Percentiles rank a stretch among this genome's conserved stretches.
Conservation (phyloP, 2,888 invertebrate genomes). For the Cistogaster globosa region DNA sequence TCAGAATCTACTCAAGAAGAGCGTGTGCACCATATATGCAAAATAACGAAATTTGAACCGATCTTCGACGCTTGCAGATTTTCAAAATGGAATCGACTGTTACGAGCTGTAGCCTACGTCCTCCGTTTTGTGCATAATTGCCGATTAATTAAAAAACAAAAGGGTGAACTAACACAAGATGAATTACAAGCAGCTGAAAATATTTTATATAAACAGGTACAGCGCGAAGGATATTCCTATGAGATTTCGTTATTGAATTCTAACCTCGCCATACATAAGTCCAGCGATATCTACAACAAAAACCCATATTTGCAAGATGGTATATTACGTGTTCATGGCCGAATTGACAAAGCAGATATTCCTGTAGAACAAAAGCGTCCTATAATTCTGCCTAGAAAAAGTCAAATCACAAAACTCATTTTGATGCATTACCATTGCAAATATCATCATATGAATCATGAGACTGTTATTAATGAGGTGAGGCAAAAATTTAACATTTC, state of each 20-base stretch:
- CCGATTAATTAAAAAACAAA: conserved; percentile 33
- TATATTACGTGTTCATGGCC: conserved; percentile 41
- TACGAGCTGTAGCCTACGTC: conserved; percentile 7
- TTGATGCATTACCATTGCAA: too few species aligned
- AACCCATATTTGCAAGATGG: background rate
- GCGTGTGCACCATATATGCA: background rate
- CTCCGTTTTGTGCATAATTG: background rate
- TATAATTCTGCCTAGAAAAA: conserved; percentile 60
- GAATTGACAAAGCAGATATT: conserved; percentile 62
- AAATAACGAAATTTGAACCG: background rate
- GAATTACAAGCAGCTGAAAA: conserved; percentile 51
- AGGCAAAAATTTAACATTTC: too few species aligned
- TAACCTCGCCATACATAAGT: background rate
- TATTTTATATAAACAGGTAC: background rate
- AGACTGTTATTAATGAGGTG: too few species aligned
- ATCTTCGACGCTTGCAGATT: background rate
- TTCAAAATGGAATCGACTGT: conserved; percentile 19
- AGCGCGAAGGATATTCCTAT: background rate
- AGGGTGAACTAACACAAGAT: conserved; percentile 61
- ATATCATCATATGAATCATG: too few species aligned
- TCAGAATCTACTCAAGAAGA: background rate
- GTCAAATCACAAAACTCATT: too few species aligned
- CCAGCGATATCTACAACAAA: conserved; percentile 41
- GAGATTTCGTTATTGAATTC: background rate
- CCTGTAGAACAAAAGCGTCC: conserved; percentile 53